phyloP scores from a whole-genome alignment of 2,888 invertebrate species.

The Sympetrum striolatum region DNA sequence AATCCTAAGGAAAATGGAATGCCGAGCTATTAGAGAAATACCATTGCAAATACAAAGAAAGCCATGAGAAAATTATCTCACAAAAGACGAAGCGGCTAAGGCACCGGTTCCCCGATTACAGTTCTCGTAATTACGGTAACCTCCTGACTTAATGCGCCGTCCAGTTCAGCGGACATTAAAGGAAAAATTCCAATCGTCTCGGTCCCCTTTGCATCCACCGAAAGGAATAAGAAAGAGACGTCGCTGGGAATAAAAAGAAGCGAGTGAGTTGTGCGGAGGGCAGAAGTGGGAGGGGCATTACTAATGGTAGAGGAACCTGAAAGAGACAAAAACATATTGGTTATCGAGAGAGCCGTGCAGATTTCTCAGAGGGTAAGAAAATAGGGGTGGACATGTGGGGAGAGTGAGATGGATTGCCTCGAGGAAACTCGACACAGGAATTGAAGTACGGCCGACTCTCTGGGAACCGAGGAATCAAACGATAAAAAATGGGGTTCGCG shows the following conservation, averaged over 20 bases:
- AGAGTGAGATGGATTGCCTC: constrained; percentile 38
- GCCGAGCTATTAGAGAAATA: too few species aligned
- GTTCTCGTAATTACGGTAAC: not conserved
- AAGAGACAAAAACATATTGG: constrained; percentile 42
- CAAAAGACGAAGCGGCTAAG: too few species aligned
- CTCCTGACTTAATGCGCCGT: not conserved
- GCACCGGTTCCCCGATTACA: not conserved
- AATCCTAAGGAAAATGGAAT: too few species aligned
- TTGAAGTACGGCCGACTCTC: constrained; percentile 26
- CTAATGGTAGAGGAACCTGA: constrained; percentile 35
- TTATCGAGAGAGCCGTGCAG: constrained; percentile 31
- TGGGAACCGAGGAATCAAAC: constrained; percentile 29
- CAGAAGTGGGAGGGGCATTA: not conserved
- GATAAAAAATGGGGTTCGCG: constrained; percentile 11
- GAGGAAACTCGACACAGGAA: constrained; percentile 16
- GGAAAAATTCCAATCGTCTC: not conserved
- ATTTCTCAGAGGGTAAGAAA: constrained; percentile 18
- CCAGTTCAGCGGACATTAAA: not conserved
- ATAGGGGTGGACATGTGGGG: constrained; percentile 30
- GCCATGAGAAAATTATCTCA: too few species aligned
- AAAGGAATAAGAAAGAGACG: not conserved
- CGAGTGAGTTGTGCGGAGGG: not conserved
- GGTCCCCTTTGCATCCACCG: not conserved
- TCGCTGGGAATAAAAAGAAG: not conserved
- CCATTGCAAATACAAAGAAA: too few species aligned